These are phyloP conservation scores for Epiblema foenella DNA, from an alignment of 2,888 invertebrate species.

Conservation along the genomic window DNA sequence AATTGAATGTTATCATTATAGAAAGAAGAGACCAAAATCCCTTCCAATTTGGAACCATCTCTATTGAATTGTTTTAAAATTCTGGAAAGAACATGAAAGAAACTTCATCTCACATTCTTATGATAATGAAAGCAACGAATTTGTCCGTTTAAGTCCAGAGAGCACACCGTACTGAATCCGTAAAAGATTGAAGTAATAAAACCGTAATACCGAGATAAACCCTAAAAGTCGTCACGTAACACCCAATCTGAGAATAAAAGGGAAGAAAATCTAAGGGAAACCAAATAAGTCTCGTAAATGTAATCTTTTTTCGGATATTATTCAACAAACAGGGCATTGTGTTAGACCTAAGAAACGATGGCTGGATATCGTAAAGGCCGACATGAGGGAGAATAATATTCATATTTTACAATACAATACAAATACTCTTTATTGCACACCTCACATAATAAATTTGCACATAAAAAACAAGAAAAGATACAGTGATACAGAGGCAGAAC, in stretches of 20 bases:
- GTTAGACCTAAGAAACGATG: no score
- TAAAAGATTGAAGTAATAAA: conserved; percentile 22
- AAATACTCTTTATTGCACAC: no score
- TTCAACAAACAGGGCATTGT: not conserved
- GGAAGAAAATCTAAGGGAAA: conserved; percentile 7
- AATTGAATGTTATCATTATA: no score
- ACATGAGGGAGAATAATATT: no score
- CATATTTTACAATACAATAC: no score
- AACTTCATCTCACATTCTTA: not conserved
- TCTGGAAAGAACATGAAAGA: not conserved
- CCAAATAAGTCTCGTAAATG: conserved; percentile 11
- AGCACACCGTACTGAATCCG: conserved; percentile 6
- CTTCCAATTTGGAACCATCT: not conserved
- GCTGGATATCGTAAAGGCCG: no score
- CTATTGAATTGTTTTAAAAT: not conserved
- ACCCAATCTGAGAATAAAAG: conserved; percentile 15
- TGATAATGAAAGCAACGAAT: conserved; percentile 4
- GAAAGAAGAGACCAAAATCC: not conserved
- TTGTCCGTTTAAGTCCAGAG: not conserved
- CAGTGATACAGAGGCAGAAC: no score
- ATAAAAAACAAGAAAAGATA: no score
- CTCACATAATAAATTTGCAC: no score
- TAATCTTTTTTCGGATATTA: conserved; percentile 5
- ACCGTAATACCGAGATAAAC: conserved; percentile 16
- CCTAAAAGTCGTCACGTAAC: conserved; percentile 8